Base-by-base conservation (phyloP, 2,797 vertebrate species). In the Adrianichthys oophorus region DNA sequence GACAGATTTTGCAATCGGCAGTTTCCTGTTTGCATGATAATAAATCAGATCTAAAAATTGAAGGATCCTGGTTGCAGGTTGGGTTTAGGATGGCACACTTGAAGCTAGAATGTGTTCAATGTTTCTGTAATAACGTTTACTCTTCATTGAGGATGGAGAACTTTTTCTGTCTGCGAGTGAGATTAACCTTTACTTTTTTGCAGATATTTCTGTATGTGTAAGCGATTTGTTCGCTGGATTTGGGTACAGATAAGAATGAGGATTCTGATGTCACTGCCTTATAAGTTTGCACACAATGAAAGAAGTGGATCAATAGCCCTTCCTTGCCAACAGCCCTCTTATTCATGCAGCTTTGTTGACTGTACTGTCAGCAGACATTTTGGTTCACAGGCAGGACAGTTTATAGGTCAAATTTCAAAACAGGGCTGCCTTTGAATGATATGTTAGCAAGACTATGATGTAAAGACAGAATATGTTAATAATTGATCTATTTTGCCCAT, bases 311-410 rank as follows among this genome's bases (percentile, higher is more conserved):
- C 89, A 80, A 90, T 91, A 87, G 69, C 65, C 72, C 74, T 79
- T 85, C 84, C 76, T 82, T 65, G 62, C 54, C 63, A 62, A 89
- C 85, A 90, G 58, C 85, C 79, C 84, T 79, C 72, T 85, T 84
- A 90, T 89, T 90, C 90, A 91, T 87, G 41, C 74, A 16, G 72
- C 85, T 85, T 80, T 90, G 83, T 90, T 87, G 85, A 89, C 84
- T 65, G 62, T 79, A 40, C 70, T 0, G 4, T 53, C 55, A 42
- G 69, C 53, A 14, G 80, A 83, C 85, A 88, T 88, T 82, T 85
- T 89, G 82, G 83, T 88, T 87, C 83, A 84, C 2, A 51, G 78
- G 74, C 79, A 80, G 70, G 84, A 86, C 86, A 70, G 80, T 86
- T 87, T 85, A 79, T 86, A 72, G 86, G 86, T 89, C 84, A 85